Conservation (phyloP, 2,797 vertebrate species). For the Semaprochilodus insignis region DNA sequence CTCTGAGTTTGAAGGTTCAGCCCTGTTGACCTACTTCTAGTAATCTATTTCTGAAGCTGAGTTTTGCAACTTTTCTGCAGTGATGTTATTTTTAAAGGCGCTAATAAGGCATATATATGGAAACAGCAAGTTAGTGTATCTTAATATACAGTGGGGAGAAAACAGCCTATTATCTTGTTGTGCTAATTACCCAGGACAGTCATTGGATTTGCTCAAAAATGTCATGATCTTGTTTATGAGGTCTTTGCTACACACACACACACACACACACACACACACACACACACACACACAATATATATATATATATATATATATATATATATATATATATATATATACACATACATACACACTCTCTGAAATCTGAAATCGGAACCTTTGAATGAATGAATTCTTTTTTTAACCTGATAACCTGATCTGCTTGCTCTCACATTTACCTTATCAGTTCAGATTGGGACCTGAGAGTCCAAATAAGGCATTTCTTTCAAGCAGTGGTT, state of each 20-base stretch:
- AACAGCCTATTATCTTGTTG: too few species aligned
- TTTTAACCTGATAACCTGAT: not conserved
- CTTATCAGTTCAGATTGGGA: not conserved
- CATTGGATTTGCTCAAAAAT: not conserved
- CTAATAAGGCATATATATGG: not conserved
- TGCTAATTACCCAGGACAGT: not conserved
- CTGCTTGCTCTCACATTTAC: not conserved
- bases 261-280: too few species aligned
- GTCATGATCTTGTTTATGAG: too few species aligned
- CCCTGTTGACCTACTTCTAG: slow-evolving; percentile 40
- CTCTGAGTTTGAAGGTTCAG: slow-evolving; percentile 3
- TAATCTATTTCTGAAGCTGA: not conserved
- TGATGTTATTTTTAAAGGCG: not conserved
- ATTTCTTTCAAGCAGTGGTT: not conserved
- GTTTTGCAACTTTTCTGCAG: not conserved
- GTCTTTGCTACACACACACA: too few species aligned
- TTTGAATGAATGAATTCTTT: not conserved
- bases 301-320: too few species aligned
- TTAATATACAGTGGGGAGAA: too few species aligned
- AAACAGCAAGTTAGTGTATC: too few species aligned
- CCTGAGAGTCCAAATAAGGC: not conserved
- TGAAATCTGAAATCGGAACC: too few species aligned
- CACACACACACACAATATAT: too few species aligned
- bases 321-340: too few species aligned
- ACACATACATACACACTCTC: too few species aligned